Evolutionary conservation across 2,888 invertebrate species (phyloP), one percentile per base, ranked within the genome.

Genomic region (Eurytoma adleriae): DNA sequence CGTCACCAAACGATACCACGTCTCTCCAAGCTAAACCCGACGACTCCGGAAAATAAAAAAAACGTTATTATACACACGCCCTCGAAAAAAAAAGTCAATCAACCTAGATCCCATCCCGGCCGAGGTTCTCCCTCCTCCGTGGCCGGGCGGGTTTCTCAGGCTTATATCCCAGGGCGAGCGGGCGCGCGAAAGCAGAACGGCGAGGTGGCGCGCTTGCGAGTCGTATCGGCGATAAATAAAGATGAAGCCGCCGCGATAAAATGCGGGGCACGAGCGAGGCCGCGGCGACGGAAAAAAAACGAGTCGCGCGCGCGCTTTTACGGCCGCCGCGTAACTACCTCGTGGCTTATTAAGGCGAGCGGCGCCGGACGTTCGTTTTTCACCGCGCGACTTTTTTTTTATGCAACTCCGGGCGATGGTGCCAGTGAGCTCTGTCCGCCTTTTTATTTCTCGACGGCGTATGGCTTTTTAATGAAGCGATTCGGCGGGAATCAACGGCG

Each of bases 141-240:
- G 10, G 20, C 7, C 64, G 66, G 16, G 52, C 77, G 71, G 59
- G 78, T 71, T 80, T 79, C 79, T 78, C 72, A 77, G 67, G 40
- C 40, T 40, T 7, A 7, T 18, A 66, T 82, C 82, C 81, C 80
- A 78, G 70, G 80, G 81, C 74, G 71, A 77, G 82, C 16, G 68
- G 52, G 57, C 13, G 59, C 13, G n/a, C 13, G n/a, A 20, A 79
- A 77, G 75, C 81, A 20, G 20, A 24, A 12, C 10, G n/a, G n/a
- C 40, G 76, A 40, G 40, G 67, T 57, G 14, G 30, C 40, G 56
- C 77, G 67, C 48, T 61, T 61, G 75, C 61, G 84, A 85, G 84
- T 84, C 85, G 86, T 86, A 86, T 86, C 86, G 85, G 83, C 86
- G 86, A 87, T 87, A 87, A 87, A 87, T 87, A 87, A 86, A 86